Percentiles rank a stretch among this genome's conserved stretches.
Evolutionary conservation across 1,140 invertebrate species (phyloP).

Genomic region (Heliconius himera): DNA sequence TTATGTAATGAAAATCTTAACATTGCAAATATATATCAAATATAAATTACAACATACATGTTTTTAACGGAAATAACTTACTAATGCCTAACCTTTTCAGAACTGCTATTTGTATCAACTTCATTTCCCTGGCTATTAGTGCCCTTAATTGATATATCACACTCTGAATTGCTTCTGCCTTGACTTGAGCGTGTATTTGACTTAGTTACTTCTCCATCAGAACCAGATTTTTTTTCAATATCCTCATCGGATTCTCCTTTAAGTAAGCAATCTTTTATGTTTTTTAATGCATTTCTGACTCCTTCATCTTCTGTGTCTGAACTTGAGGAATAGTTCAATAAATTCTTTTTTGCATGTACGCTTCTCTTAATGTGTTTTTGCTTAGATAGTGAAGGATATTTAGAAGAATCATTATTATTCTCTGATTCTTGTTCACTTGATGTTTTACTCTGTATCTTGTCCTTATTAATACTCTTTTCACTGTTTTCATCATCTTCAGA

Average conservation of each 20-base stretch:
- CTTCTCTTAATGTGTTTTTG: constrained; percentile 62
- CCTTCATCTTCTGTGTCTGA: constrained; percentile 71
- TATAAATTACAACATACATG: neutral
- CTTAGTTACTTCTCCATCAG: neutral
- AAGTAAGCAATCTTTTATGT: constrained; percentile 55
- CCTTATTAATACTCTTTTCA: no score
- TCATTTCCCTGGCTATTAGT: constrained; percentile 29
- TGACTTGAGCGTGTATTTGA: neutral
- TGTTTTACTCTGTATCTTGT: no score
- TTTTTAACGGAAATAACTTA: neutral
- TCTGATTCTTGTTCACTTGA: no score
- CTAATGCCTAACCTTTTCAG: constrained; percentile 45
- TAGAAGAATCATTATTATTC: no score
- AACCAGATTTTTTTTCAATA: constrained; percentile 25
- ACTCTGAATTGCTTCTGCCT: constrained; percentile 8
- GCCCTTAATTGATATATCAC: constrained; percentile 30
- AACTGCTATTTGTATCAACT: constrained; percentile 18
- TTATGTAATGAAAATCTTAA: neutral
- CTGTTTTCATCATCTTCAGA: no score
- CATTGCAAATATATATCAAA: neutral
- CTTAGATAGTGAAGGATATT: constrained; percentile 46
- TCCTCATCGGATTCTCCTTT: constrained; percentile 45
- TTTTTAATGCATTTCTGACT: constrained; percentile 51
- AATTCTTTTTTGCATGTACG: constrained; percentile 66
- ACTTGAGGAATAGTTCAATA: constrained; percentile 65